A percentile compares a stretch with the other conserved stretches of the same genome.
These are phyloP conservation scores for Andinoacara biseriatus DNA, from an alignment of 2,113 vertebrate species.

Conservation along the genomic window DNA sequence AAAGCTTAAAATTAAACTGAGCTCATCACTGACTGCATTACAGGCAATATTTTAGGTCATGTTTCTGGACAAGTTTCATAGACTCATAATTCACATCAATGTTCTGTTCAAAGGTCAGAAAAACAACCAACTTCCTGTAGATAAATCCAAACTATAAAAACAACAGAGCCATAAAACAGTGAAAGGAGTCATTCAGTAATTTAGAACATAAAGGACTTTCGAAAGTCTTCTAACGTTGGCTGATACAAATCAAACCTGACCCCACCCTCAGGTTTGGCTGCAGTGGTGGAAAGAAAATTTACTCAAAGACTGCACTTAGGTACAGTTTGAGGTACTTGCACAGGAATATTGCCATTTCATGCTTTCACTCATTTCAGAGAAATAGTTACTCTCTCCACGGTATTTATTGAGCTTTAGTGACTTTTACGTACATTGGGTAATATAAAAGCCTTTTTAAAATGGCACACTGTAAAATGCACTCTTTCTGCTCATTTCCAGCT, in stretches of 20 bases:
- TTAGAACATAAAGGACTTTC: neutral
- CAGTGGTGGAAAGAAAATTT: neutral
- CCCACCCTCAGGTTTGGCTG: no score
- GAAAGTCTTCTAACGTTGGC: no score
- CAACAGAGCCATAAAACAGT: neutral
- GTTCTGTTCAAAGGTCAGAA: neutral
- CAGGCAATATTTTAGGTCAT: neutral
- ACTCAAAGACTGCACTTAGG: neutral
- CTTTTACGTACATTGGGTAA: neutral
- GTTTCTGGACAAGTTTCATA: neutral
- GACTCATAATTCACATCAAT: neutral
- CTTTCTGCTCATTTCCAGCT: neutral
- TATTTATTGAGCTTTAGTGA: neutral
- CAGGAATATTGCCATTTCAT: neutral
- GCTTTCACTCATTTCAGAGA: neutral
- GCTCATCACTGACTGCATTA: neutral
- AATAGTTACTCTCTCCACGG: neutral
- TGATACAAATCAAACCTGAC: no score
- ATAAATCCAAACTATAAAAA: neutral
- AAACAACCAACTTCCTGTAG: neutral
- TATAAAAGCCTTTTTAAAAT: neutral
- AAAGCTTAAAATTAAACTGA: neutral
- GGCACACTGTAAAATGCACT: neutral
- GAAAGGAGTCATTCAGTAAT: neutral
- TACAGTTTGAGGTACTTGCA: neutral